Base-by-base conservation (phyloP, 1,140 invertebrate species). In the Neodiprion pinetum region DNA sequence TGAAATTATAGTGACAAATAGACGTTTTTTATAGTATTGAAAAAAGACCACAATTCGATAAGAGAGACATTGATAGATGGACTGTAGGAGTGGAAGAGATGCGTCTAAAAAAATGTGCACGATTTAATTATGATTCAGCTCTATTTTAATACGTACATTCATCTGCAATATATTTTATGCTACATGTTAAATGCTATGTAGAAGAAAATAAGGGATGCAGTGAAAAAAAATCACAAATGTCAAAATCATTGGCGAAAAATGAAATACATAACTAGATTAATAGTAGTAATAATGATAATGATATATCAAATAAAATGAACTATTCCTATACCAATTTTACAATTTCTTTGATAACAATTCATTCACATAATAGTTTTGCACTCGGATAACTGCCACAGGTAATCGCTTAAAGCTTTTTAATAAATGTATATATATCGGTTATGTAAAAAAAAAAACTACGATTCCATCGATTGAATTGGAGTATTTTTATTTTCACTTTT, bases 181-280 rank as follows among this genome's bases (percentile, higher is more conserved):
- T 83, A 84, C 77, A 79, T 80, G 73, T 79, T 81, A 82, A 82
- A 83, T 81, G 78, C 80, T 85, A 83, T 82, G 81, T 77, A 83
- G 79, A 40, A 40, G 28, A 40, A 40, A 61, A n/a, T 11, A 12
- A 61, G 7, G n/a, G 11, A 61, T 12, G 53, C 53, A 61, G 53
- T 14, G 11, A 80, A 75, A 79, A 82, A 80, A 80, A 66, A 73
- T 75, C 74, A 73, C 77, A 74, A 75, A 80, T 81, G 76, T 76
- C 80, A 84, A 82, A 83, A 77, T 80, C 78, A 77, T 48, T 77
- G 74, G 72, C 76, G 77, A 75, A 80, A 40, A 67, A 74, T 69
- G 49, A 75, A 73, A 73, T 61, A 77, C 72, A 21, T 17, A 47
- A 23, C 11, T 23, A 40, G 28, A 40, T 40, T 65, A 65, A 65